A percentile compares a stretch with the other conserved stretches of the same genome.
These are phyloP conservation scores for Galaxias olidus DNA, from an alignment of 2,797 vertebrate genomes.

Conservation along the genomic window DNA sequence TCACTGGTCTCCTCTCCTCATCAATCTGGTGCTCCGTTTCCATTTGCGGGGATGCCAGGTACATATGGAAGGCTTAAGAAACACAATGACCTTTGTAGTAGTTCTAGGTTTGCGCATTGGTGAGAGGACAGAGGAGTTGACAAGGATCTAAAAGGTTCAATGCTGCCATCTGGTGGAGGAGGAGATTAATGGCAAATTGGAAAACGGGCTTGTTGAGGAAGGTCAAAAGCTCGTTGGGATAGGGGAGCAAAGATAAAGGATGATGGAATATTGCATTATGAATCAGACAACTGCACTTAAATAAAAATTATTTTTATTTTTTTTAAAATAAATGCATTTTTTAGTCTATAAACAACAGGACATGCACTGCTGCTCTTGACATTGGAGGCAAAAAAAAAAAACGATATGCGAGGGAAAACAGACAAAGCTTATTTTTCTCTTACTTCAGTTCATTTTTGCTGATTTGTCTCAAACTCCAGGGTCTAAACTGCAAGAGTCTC, in stretches of 20 bases:
- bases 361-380: slow-evolving; percentile 73
- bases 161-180: slow-evolving; percentile 50
- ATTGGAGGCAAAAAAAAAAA: slow-evolving; percentile 65
- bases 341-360: slow-evolving; percentile 76
- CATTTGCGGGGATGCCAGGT: slow-evolving; percentile 29
- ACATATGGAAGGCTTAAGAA: slow-evolving; percentile 21
- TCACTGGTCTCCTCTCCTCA: slow-evolving; percentile 36
- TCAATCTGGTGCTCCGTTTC: slow-evolving; percentile 43
- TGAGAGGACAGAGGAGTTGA: not conserved
- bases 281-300: slow-evolving; percentile 52
- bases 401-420: slow-evolving; percentile 35
- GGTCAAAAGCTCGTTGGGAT: too few species aligned
- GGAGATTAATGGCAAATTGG: slow-evolving; percentile 2
- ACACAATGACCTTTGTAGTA: slow-evolving; percentile 14
- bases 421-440: slow-evolving; percentile 51
- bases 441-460: slow-evolving; percentile 55
- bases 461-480: slow-evolving; percentile 73
- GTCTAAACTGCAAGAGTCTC: slow-evolving; percentile 43
- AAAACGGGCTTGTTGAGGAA: not conserved
- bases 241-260: too few species aligned
- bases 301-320: slow-evolving; percentile 81
- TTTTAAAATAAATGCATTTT: slow-evolving; percentile 85
- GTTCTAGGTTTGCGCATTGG: not conserved
- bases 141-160: not conserved
- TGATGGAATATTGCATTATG: too few species aligned